Conservation (phyloP, 2,113 vertebrate genomes). For the Tragelaphus imberbis region DNA sequence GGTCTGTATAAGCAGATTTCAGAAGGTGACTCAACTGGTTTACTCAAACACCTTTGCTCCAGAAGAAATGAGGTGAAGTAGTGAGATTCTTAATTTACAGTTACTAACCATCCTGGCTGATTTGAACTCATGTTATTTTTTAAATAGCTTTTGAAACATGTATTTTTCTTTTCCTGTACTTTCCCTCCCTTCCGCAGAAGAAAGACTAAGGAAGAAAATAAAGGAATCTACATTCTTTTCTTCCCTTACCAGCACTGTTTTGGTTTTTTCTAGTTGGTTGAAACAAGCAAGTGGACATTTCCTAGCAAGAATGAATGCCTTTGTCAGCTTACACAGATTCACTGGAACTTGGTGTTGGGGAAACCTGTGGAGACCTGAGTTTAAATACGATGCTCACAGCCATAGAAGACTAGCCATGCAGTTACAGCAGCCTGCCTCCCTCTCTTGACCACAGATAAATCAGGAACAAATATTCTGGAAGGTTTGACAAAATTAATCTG, state of each 20-base stretch:
- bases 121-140: not conserved
- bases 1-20: not conserved
- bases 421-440: too few relatives aligned
- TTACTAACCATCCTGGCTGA: not conserved
- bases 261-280: not conserved
- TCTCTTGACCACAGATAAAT: not conserved
- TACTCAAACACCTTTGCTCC: not conserved
- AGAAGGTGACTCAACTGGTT: not conserved
- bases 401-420: not conserved
- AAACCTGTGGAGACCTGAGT: not conserved
- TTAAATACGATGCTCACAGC: not conserved
- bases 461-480: not conserved
- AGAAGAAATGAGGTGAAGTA: not conserved
- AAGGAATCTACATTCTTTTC: not conserved
- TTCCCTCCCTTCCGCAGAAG: not conserved
- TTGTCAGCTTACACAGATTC: not conserved
- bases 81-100: not conserved
- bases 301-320: not conserved
- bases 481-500: not conserved
- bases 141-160: not conserved
- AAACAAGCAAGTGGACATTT: not conserved
- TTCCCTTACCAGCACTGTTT: not conserved
- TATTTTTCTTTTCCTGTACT: not conserved
- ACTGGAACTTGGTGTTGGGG: not conserved
- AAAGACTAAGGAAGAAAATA: not conserved